A percentile compares a stretch with the other conserved stretches of the same genome.
Conservation (phyloP, 2,113 vertebrate species). For the Mellivora capensis region DNA sequence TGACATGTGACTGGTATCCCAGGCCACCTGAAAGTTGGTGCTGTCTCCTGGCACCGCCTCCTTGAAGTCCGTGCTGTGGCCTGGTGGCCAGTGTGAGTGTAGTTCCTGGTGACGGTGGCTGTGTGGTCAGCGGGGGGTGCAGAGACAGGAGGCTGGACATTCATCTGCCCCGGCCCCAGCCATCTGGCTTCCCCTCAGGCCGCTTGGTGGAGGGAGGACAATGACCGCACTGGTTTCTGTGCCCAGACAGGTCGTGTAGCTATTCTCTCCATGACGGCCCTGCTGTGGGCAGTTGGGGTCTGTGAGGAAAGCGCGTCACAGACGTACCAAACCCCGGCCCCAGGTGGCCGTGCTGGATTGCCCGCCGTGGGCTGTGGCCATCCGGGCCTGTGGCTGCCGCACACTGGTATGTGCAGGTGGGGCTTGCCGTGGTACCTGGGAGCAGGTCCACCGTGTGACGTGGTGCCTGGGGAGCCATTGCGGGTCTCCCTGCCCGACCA, state of each 20-base stretch:
- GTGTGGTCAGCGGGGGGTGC: too few species aligned
- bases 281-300: not conserved
- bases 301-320: not conserved
- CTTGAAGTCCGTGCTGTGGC: rapidly evolving
- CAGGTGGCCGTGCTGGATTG: not conserved
- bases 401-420: not conserved
- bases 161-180: not conserved
- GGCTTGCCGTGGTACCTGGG: not conserved
- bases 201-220: not conserved
- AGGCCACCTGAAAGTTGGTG: not conserved
- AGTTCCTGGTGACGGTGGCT: not conserved
- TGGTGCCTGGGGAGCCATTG: not conserved
- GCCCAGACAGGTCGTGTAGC: not conserved
- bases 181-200: not conserved
- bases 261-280: not conserved
- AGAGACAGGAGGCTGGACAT: not conserved
- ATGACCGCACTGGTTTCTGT: not conserved
- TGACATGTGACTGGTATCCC: not conserved
- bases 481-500: not conserved
- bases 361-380: not conserved
- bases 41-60: not conserved
- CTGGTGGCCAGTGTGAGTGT: not conserved
- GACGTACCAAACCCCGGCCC: not conserved
- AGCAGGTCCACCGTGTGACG: not conserved
- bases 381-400: not conserved